Evolutionary conservation across 2,113 vertebrate genomes (phyloP).

Genomic region (Addax nasomaculatus): DNA sequence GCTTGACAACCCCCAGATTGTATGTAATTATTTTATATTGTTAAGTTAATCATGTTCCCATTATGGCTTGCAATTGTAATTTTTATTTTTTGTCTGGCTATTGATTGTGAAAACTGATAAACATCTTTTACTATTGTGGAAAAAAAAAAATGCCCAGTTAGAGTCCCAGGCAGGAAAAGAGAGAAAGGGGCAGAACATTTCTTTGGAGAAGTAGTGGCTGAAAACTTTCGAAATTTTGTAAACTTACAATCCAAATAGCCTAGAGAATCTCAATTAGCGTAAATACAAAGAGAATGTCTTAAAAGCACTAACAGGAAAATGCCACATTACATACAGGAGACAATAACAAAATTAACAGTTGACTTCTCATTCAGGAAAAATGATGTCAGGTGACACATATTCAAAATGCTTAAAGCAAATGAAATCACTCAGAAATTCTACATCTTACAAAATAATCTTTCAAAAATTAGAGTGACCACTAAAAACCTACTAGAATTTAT

Average conservation of each 20-base stretch:
- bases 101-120: neutral
- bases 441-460: neutral
- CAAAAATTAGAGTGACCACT: neutral
- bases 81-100: neutral
- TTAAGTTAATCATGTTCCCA: neutral
- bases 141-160: neutral
- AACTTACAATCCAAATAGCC: neutral
- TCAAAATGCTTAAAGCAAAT: neutral
- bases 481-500: conserved; percentile 11
- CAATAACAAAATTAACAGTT: neutral
- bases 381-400: neutral
- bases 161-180: neutral
- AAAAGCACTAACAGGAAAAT: neutral
- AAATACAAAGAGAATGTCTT: neutral
- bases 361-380: conserved; percentile 19
- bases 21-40: neutral
- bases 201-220: neutral
- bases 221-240: neutral
- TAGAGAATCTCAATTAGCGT: neutral
- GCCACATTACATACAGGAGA: neutral
- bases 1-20: neutral
- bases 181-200: neutral
- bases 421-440: neutral
- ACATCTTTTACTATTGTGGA: neutral
- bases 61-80: neutral